Conservation (phyloP, 2,113 vertebrate species). For the Ammospiza nelsoni region DNA sequence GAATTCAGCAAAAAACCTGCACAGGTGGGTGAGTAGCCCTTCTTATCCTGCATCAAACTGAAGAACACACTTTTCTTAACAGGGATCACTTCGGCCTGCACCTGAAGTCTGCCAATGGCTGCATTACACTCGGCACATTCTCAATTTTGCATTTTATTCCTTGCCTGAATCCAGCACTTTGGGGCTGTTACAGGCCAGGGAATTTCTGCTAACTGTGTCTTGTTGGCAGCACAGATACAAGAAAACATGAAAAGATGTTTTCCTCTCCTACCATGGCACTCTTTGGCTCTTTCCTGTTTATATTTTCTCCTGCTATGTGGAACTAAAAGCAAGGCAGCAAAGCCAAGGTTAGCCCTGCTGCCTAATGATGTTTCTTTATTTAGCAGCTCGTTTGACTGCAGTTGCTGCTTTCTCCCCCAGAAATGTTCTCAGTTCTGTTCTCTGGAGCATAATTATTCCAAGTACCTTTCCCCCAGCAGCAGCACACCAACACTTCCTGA, state of each 20-base stretch:
- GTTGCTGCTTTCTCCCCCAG: conserved; percentile 13
- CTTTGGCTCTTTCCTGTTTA: conserved; percentile 53
- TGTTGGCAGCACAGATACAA: background rate
- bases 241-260: background rate
- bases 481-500: background rate
- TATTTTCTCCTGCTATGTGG: background rate
- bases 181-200: rapidly evolving
- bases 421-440: conserved; percentile 42
- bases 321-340: conserved; percentile 50
- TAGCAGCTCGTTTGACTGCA: conserved; percentile 41
- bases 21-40: background rate
- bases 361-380: conserved; percentile 60
- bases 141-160: rapidly evolving
- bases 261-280: background rate
- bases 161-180: background rate
- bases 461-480: background rate
- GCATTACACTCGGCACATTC: background rate
- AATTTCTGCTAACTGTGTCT: background rate
- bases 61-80: background rate
- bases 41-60: background rate
- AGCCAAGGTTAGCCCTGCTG: conserved; percentile 37
- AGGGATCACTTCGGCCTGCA: background rate
- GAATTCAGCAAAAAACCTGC: background rate
- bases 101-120: background rate
- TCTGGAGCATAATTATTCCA: conserved; percentile 18